Evolutionary conservation across 53 echinoderm and acorn worm species (phyloP).

Genomic region (Patiria pectinifera): DNA sequence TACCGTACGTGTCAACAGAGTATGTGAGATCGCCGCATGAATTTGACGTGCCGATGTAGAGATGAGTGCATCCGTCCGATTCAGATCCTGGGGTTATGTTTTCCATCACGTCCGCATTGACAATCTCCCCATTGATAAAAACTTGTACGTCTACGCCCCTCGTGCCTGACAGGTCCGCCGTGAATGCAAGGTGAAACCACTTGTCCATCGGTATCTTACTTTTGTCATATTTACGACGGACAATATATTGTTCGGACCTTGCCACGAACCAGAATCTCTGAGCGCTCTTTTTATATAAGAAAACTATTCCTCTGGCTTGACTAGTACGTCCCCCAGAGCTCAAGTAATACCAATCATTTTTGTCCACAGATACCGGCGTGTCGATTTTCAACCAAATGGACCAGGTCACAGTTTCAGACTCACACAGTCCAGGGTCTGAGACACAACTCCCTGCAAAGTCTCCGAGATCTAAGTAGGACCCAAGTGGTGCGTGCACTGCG

Average conservation of each 20-base stretch:
- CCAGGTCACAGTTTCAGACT: too few species aligned
- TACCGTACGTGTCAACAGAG: neutral
- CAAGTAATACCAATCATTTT: neutral
- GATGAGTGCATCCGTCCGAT: too few species aligned
- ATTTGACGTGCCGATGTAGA: neutral
- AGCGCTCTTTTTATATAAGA: neutral
- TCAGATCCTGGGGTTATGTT: too few species aligned
- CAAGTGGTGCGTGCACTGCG: neutral
- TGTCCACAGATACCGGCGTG: neutral
- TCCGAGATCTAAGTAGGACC: conserved; percentile 8
- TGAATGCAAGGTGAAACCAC: too few species aligned
- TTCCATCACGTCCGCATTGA: neutral
- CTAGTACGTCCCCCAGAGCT: conserved; percentile 6
- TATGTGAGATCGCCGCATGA: neutral
- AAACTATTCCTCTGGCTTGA: neutral
- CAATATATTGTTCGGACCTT: neutral
- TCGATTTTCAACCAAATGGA: too few species aligned
- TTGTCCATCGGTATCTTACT: neutral
- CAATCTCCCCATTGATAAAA: neutral
- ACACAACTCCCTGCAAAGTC: neutral
- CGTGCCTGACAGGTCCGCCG: too few species aligned
- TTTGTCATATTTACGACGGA: neutral
- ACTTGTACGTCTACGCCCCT: neutral
- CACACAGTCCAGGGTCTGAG: too few species aligned
- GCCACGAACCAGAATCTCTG: neutral